Conservation (phyloP, 92 coral and sea anemone genomes). For the Phenganax marumi region DNA sequence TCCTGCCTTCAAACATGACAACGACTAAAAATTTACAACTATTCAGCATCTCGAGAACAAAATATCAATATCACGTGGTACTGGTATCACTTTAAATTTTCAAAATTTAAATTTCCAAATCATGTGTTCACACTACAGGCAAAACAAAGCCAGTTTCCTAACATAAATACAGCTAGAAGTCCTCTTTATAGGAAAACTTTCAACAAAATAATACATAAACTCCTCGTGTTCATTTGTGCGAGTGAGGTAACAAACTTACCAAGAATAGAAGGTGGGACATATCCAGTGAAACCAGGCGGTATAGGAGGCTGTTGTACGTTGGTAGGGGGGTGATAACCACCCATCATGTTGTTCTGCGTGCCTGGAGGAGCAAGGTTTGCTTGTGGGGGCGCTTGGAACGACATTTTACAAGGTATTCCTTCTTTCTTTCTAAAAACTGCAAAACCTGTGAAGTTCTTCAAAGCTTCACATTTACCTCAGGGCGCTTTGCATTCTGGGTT, state of each 20-base stretch:
- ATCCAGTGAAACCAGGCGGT: constrained; percentile 81
- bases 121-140: too few species aligned
- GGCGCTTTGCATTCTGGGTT: neutral
- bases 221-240: neutral
- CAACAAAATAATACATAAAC: too few species aligned
- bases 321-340: constrained; percentile 76
- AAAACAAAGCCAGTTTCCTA: too few species aligned
- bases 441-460: constrained; percentile 8
- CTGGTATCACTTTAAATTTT: too few species aligned
- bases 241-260: constrained; percentile 53
- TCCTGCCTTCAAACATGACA: too few species aligned
- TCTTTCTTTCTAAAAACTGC: neutral
- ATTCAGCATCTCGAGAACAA: too few species aligned
- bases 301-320: constrained; percentile 83
- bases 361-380: constrained; percentile 72
- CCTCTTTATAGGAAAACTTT: too few species aligned
- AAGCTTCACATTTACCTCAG: neutral
- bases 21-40: too few species aligned
- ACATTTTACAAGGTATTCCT: constrained; percentile 50
- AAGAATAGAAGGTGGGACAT: constrained; percentile 83
- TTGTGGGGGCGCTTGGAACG: constrained; percentile 82
- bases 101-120: too few species aligned
- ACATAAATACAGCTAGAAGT: too few species aligned
- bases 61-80: too few species aligned
- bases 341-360: constrained; percentile 65